Conservation (phyloP, 1,140 invertebrate genomes). For the Anastrepha ludens region DNA sequence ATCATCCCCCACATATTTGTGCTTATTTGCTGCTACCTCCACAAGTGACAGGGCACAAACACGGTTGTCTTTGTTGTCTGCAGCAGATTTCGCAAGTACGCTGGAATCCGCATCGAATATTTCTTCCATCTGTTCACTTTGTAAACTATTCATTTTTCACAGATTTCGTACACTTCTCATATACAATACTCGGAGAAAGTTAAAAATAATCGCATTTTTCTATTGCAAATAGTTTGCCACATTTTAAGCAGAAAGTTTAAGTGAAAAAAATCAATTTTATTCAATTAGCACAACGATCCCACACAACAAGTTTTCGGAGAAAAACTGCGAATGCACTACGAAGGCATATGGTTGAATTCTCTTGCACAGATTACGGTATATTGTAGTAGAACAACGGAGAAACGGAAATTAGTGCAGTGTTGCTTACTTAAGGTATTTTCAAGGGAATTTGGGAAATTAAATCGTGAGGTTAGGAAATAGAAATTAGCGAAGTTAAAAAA, state of each 20-base stretch:
- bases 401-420: not conserved
- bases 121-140: slow-evolving; percentile 55
- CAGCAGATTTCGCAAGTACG: slow-evolving; percentile 42
- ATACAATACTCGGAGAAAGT: not conserved
- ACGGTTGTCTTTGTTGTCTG: slow-evolving; percentile 27
- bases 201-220: not conserved
- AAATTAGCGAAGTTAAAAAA: not conserved
- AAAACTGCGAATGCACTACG: slow-evolving; percentile 26
- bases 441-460: not conserved
- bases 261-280: slow-evolving; percentile 57
- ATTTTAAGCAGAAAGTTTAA: not conserved
- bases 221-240: slow-evolving; percentile 27
- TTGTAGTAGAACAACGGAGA: slow-evolving; percentile 37
- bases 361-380: slow-evolving; percentile 25
- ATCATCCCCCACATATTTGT: slow-evolving; percentile 35
- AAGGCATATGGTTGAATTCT: slow-evolving; percentile 18
- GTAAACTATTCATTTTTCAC: slow-evolving; percentile 55
- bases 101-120: slow-evolving; percentile 52
- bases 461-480: not conserved
- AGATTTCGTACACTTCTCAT: not conserved
- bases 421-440: not conserved
- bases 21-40: slow-evolving; percentile 30
- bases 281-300: slow-evolving; percentile 36
- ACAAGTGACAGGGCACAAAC: slow-evolving; percentile 38
- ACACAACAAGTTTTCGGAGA: slow-evolving; percentile 37